Percentiles rank a stretch among this genome's conserved stretches.
Evolutionary conservation across 2,797 vertebrate genomes (phyloP).

Genomic region (Oceanodroma leucorhoa): DNA sequence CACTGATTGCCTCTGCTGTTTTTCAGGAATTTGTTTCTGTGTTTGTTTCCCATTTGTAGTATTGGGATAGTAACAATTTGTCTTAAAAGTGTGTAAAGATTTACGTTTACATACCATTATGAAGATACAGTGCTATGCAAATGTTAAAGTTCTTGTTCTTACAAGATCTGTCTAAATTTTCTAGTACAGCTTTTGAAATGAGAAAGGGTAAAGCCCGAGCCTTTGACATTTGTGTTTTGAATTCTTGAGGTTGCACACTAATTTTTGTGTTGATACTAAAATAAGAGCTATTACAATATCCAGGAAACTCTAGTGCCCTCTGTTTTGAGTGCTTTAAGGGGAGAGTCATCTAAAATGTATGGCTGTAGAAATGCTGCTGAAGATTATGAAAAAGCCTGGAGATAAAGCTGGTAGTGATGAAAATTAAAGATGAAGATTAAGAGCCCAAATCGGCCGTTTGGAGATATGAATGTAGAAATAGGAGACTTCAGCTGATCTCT

Average conservation of each 20-base stretch:
- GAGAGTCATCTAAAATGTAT: background rate
- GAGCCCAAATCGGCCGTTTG: conserved; percentile 46
- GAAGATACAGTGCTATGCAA: background rate
- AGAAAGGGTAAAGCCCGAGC: background rate
- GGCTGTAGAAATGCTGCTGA: conserved; percentile 11
- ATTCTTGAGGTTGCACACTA: background rate
- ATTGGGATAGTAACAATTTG: background rate
- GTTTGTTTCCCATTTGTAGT: background rate
- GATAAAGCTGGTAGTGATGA: conserved; percentile 31
- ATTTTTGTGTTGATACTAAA: background rate
- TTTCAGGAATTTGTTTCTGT: background rate
- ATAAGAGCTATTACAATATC: background rate
- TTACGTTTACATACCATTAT: background rate
- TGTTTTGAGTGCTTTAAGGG: background rate
- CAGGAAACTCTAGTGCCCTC: background rate
- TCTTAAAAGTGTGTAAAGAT: background rate
- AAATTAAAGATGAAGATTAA: conserved; percentile 61
- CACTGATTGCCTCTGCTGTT: background rate
- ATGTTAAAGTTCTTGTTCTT: background rate
- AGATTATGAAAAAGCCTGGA: conserved; percentile 55
- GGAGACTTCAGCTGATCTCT: conserved; percentile 45
- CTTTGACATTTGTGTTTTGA: background rate
- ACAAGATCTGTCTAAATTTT: background rate
- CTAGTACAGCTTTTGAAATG: background rate
- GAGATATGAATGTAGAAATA: background rate